Evolutionary conservation across 2,888 invertebrate genomes (phyloP), one percentile per base, ranked within the genome.

Genomic region (Hirtodrosophila duncani): DNA sequence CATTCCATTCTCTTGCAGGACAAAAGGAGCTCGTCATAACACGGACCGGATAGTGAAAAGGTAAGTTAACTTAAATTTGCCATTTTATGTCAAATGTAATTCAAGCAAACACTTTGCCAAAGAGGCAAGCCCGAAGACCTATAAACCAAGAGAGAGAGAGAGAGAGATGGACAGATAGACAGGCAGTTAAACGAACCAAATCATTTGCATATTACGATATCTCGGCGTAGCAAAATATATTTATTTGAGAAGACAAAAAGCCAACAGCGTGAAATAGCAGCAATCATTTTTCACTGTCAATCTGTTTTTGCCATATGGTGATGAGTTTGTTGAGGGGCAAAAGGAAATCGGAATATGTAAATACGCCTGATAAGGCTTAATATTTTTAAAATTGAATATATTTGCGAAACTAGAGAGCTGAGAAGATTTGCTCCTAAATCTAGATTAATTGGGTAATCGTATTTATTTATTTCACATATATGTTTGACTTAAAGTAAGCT

Each of bases 281-380:
- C 53, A 61, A 62, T 56, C 58, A 77, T 70, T 68, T 71, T 51
- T 81, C 67, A 79, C 60, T 66, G 66, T 65, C 67, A 63, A 62
- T 79, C 63, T 46, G 34, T 14, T 57, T 57, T 60, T 49, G 44
- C 42, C 50, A 59, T 50, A 29, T 59, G 39, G 26, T 30, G 13
- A 20, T 46, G 20, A 17, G 17, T 17, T 11, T n/a, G n/a, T n/a
- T n/a, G n/a, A n/a, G 20, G 33, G 16, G 14, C 5, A 20, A 13
- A 11, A 18, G 14, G 8, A 18, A 27, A 50, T 21, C n/a, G n/a
- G n/a, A n/a, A n/a, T n/a, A n/a, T n/a, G n/a, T n/a, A n/a, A n/a
- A n/a, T n/a, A n/a, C n/a, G n/a, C n/a, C n/a, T n/a, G n/a, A n/a
- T n/a, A n/a, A n/a, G n/a, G n/a, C n/a, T n/a, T n/a, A n/a, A n/a